Conservation (phyloP, 2,888 invertebrate genomes). For the Diploptera punctata region DNA sequence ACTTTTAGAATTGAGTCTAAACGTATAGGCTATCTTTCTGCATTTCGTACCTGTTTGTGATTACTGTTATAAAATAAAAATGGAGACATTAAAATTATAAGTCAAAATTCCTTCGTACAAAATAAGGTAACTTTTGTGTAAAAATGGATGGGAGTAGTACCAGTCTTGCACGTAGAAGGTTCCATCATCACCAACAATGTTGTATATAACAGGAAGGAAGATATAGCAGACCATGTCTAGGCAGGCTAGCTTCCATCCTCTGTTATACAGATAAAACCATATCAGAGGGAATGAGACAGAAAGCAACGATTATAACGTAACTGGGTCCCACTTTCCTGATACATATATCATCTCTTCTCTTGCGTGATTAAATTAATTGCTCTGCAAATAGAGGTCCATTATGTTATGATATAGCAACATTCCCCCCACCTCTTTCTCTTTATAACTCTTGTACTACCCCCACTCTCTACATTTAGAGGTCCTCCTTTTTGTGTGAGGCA, state of each 20-base stretch:
- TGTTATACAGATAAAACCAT: slow-evolving; percentile 4
- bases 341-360: slow-evolving; percentile 19
- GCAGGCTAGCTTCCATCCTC: neutral
- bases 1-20: no score
- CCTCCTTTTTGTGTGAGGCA: neutral
- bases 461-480: slow-evolving; percentile 1
- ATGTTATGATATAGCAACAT: slow-evolving; percentile 21
- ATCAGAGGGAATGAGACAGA: slow-evolving; percentile 1
- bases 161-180: neutral
- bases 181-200: neutral
- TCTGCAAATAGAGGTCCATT: slow-evolving; percentile 35
- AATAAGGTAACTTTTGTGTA: no score
- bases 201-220: slow-evolving; percentile 12
- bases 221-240: slow-evolving; percentile 23
- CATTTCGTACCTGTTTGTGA: no score
- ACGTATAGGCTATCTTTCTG: no score
- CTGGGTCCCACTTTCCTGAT: slow-evolving; percentile 25
- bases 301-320: neutral
- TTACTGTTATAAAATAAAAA: no score
- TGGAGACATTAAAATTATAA: no score
- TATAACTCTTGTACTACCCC: no score
- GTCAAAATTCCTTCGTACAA: no score
- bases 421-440: neutral
- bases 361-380: slow-evolving; percentile 38
- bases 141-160: no score